Evolutionary conservation across 2,797 vertebrate species (phyloP), one percentile per base, ranked within the genome.

Genomic region (Poecilia wingei): DNA sequence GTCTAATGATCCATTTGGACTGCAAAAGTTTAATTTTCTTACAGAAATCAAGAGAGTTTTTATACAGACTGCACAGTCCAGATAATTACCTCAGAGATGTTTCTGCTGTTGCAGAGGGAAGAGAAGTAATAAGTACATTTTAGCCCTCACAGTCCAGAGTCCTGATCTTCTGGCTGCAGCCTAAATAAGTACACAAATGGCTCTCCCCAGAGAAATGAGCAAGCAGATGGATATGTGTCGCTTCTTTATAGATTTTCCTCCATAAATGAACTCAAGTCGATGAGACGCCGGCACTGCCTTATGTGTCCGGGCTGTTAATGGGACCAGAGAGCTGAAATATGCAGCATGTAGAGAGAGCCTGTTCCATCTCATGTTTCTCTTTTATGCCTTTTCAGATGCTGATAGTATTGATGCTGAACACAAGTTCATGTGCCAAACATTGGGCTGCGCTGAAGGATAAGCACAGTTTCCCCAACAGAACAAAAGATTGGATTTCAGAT

Each of bases 221-320:
- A 88, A 75, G 91, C 93, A 93, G 95, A 94, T 93, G 91, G 93
- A 94, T 94, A 92, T 81, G 91, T 94, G 94, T 95, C 94, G 76
- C 93, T 92, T 79, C 84, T 87, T 92, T 94, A 95, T 94, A 90
- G 95, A 95, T 95, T 93, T 95, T 90, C 85, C 91, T 94, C 93
- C 91, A 94, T 93, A 95, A 95, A 95, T 94, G 95, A 94, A 95
- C 92, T 88, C 83, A 70, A 93, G 94, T 95, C 94, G 89, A 95
- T 95, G 94, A 90, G 86, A 78, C 84, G 87, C 85, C 82, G 33
- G 87, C 87, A 77, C 77, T 83, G 87, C 85, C 85, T 84, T 89
- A 86, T 92, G 92, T 92, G 92, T 92, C 85, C 87, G 77, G 87
- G 87, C 88, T 87, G 85, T 92, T 95, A 94, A 95, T 94, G 89